These are phyloP conservation scores for Anniella stebbinsi DNA, from an alignment of 2,797 vertebrate genomes.

Conservation along the genomic window DNA sequence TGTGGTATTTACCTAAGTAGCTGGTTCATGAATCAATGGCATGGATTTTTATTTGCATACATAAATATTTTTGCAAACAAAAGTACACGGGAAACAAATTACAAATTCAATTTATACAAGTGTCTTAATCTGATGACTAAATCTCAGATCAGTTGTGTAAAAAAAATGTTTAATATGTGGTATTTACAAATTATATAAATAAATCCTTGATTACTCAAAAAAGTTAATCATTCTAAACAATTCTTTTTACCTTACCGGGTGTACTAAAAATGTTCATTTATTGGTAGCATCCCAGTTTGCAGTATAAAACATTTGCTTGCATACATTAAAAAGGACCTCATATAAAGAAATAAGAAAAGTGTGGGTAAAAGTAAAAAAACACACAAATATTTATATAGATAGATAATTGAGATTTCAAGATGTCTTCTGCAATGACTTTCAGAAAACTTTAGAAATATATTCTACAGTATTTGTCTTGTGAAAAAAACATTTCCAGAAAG, in stretches of 20 bases:
- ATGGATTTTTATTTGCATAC: constrained; percentile 75
- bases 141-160: constrained; percentile 64
- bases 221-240: constrained; percentile 68
- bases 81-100: constrained; percentile 59
- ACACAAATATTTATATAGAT: constrained; percentile 45
- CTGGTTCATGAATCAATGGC: constrained; percentile 59
- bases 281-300: constrained; percentile 68
- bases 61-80: constrained; percentile 62
- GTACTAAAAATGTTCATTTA: constrained; percentile 76
- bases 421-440: constrained; percentile 58
- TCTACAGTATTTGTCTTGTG: constrained; percentile 80
- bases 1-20: constrained; percentile 11
- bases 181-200: constrained; percentile 84
- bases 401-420: constrained; percentile 68
- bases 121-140: constrained; percentile 66
- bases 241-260: constrained; percentile 71
- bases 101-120: constrained; percentile 65
- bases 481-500: constrained; percentile 80
- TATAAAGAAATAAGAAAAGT: constrained; percentile 60
- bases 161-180: constrained; percentile 74
- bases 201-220: constrained; percentile 71
- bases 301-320: constrained; percentile 81
- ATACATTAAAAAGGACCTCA: constrained; percentile 79
- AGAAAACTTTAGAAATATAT: constrained; percentile 75
- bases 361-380: constrained; percentile 72